Percentiles rank a stretch among this genome's conserved stretches.
These are phyloP conservation scores for Chondrilla cf. caribensis DNA, from an alignment of 37 sponge, comb jelly and placozoan species.

Conservation along the genomic window DNA sequence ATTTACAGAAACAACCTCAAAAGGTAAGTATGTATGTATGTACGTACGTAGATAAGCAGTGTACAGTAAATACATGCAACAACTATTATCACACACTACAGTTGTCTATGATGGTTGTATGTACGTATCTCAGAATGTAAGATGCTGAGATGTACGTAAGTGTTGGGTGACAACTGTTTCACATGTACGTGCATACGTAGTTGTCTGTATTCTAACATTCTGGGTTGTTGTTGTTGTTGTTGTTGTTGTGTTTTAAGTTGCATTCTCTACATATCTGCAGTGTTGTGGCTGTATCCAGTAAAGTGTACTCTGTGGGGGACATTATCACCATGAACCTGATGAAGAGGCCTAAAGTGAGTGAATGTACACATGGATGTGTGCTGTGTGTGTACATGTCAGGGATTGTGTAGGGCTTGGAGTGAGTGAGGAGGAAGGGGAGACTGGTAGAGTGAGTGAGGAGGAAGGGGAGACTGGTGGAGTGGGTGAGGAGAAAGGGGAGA, in stretches of 20 bases:
- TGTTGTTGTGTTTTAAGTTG: not conserved
- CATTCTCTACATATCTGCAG: constrained; percentile 29
- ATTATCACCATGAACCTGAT: constrained; percentile 71
- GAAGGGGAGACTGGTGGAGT: too few relatives aligned
- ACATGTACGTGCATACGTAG: not conserved
- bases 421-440: too few relatives aligned
- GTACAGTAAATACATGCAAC: too few relatives aligned
- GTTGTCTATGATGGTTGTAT: not conserved
- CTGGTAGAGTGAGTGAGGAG: too few relatives aligned
- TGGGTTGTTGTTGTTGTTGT: not conserved
- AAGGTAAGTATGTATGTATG: constrained; percentile 47
- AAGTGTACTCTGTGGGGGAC: constrained; percentile 55
- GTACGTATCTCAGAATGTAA: not conserved
- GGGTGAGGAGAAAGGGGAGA: too few relatives aligned
- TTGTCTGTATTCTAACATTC: not conserved
- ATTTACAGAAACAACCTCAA: constrained; percentile 60
- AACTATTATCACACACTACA: too few relatives aligned
- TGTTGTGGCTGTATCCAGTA: constrained; percentile 64
- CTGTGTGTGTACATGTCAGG: too few relatives aligned
- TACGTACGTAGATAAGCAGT: too few relatives aligned
- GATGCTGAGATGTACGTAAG: not conserved
- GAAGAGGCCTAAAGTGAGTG: constrained; percentile 59
- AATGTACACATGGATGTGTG: too few relatives aligned
- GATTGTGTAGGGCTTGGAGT: too few relatives aligned
- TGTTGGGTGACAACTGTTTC: not conserved